Evolutionary conservation across 2,797 vertebrate genomes (phyloP), one percentile per base, ranked within the genome.

Genomic region (Streptopelia turtur): DNA sequence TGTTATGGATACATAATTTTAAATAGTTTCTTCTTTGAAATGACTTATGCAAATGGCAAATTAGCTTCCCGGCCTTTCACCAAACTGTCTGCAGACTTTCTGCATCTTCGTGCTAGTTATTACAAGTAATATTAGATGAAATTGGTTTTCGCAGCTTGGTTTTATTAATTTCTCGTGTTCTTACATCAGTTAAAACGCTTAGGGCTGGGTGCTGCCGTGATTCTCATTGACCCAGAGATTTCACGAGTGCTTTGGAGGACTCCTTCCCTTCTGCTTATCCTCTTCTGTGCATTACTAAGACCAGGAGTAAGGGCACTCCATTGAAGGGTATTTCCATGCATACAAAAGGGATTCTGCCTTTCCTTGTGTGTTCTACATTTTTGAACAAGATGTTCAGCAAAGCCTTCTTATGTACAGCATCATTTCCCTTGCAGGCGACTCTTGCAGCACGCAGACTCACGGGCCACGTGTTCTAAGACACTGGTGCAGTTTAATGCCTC

Each of bases 1-100:
- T 96, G 94, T 93, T 94, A 90, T 60, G 76, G 95, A 94, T 94
- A 95, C 85, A 76, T 92, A 90, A 95, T 96, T 95, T 96, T 84
- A 80, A 91, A 87, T 77, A 93, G 91, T 93, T 94, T 83, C 89
- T 88, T 95, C 82, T 90, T 84, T 74, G 70, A 93, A 95, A 82
- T 84, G 78, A 84, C 77, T 94, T 94, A 94, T 87, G 87, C 93
- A 96, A 95, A 96, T 90, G 57, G 49, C 3, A 93, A 90, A 95
- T 94, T 94, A 94, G 74, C 94, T 96, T 85, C 52, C 66, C 91
- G 90, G 70, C 87, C 91, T 96, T 94, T 77, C 89, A 94, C 95
- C 74, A 94, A 61, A 91, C 81, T 63, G 28, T 61, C 92, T 91
- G 52, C 57, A 11, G 72, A 92, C 43, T 87, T 94, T 68, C 56